These are phyloP conservation scores for Pluvianellus socialis DNA, from an alignment of 2,113 vertebrate genomes.

Conservation along the genomic window DNA sequence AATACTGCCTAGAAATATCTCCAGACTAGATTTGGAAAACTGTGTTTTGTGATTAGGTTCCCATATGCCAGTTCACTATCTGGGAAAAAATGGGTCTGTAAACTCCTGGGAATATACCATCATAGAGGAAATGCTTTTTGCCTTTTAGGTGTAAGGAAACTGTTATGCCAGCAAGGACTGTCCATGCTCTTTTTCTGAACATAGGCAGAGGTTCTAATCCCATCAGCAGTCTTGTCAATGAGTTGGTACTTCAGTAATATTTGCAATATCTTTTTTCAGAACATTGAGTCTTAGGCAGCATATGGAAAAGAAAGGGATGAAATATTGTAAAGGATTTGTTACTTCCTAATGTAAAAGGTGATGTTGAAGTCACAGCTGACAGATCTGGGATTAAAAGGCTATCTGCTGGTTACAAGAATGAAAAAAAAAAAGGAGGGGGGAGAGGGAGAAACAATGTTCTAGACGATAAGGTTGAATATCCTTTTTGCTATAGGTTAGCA, in stretches of 20 bases:
- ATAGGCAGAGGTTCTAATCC: neutral
- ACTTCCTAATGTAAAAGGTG: constrained; percentile 8
- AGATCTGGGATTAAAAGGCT: constrained; percentile 56
- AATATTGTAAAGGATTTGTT: neutral
- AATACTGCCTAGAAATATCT: neutral
- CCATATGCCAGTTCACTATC: neutral
- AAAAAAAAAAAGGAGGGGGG: neutral
- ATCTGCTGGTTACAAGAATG: constrained; percentile 9
- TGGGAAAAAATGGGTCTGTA: neutral
- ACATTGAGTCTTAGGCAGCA: neutral
- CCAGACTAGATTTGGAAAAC: neutral
- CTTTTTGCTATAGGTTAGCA: neutral
- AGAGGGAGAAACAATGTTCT: neutral
- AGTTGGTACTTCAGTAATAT: neutral
- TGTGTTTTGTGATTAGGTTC: neutral
- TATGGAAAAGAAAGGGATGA: neutral
- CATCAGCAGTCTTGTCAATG: neutral
- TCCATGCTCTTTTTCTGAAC: neutral
- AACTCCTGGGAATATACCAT: neutral
- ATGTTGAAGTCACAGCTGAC: constrained; percentile 16
- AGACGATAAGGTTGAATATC: neutral
- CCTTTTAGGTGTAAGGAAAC: neutral
- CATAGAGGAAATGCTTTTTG: neutral
- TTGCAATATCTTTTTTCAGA: neutral
- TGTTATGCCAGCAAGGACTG: neutral